Base-by-base conservation (phyloP, 2,113 vertebrate species). In the Patagioenas fasciata region DNA sequence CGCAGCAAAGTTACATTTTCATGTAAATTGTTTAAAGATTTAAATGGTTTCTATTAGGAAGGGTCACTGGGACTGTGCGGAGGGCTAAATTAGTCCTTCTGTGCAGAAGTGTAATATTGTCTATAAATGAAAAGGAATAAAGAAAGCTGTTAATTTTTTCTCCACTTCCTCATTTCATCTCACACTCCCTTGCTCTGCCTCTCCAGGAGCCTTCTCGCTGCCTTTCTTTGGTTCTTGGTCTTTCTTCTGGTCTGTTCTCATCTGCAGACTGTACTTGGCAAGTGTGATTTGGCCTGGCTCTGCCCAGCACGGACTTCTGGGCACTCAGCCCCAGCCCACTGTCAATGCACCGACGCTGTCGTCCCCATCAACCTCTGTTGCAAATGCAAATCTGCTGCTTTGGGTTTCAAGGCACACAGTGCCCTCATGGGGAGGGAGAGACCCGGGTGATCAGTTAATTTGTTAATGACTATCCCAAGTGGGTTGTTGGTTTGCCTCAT, bases 11-110 rank as follows among this genome's bases (percentile, higher is more conserved):
- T 95, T 96, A 96, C 79, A 94, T 96, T 97, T 96, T 95, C 96
- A 96, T 97, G 97, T 94, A 96, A 96, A 96, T 97, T 94, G 96
- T 97, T 96, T 95, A 94, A 97, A 96, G 96, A 96, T 96, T 97
- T 96, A 96, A 97, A 97, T 93, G 92, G 94, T 96, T 97, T 95
- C 96, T 95, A 95, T 97, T 96, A 96, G 92, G 90, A 96, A 96
- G 94, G 95, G 96, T 96, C 95, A 94, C 60, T 11, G 44, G 85
- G 95, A 58, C 95, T 89, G 80, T 85, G 50, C 20, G 15, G 61
- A 91, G 91, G 94, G 80, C 96, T 95, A 81, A 92, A 96, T 97
- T 93, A 96, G 91, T 71, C 92, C 91, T 94, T 96, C 93, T 95
- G 74, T 93, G 92, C 88, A 92, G 79, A 84, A 84, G 36, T 47